These are phyloP conservation scores for Gambelia wislizenii DNA, from an alignment of 2,797 vertebrate genomes.

Conservation along the genomic window DNA sequence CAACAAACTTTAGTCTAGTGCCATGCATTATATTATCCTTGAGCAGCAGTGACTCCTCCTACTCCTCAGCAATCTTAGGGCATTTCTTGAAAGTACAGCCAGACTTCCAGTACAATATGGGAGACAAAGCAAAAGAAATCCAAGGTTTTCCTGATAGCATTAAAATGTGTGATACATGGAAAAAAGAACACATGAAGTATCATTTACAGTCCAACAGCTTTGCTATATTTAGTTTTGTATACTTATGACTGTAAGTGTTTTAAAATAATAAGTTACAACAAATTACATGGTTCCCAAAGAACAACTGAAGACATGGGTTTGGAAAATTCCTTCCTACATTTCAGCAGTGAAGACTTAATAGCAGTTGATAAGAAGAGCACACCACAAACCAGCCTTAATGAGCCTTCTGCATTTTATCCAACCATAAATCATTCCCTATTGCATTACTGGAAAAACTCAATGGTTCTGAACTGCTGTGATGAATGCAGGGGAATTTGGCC, in stretches of 20 bases:
- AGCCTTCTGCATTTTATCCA: not conserved
- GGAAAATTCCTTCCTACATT: constrained; percentile 31
- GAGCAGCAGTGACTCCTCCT: not conserved
- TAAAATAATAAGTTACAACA: constrained; percentile 13
- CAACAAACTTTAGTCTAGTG: not conserved
- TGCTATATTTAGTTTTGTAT: not conserved
- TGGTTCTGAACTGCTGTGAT: not conserved
- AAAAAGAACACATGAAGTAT: not conserved
- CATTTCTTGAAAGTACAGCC: not conserved
- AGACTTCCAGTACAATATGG: not conserved
- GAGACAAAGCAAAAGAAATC: not conserved
- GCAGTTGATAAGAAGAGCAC: constrained; percentile 16
- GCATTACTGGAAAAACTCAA: not conserved
- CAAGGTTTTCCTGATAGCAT: not conserved
- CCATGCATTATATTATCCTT: not conserved
- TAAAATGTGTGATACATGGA: too few relatives aligned
- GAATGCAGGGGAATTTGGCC: not conserved
- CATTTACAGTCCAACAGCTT: not conserved
- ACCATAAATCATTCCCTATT: not conserved
- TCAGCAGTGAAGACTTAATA: constrained; percentile 4
- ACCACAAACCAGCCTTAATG: not conserved
- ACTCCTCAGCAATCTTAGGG: too few relatives aligned
- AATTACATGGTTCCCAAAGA: constrained; percentile 23
- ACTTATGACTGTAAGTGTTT: not conserved
- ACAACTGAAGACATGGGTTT: not conserved